Conservation (phyloP, 2,888 invertebrate species). For the Agrilus cyanescens region DNA sequence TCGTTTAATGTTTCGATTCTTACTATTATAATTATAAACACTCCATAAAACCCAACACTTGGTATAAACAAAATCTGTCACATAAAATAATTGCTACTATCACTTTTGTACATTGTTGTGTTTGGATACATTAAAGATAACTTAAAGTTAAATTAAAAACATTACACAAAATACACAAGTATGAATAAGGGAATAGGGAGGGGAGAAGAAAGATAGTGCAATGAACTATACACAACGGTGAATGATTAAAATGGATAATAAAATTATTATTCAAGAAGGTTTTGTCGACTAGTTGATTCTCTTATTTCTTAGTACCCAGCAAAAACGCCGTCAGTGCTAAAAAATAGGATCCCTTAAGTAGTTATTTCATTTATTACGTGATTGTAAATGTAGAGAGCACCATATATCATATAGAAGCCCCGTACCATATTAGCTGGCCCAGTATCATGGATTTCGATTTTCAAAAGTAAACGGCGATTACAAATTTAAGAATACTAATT, state of each 20-base stretch:
- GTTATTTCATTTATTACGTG: no score
- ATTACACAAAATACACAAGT: constrained; percentile 2
- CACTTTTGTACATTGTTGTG: background rate
- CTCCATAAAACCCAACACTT: constrained; percentile 38
- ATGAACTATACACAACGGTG: constrained; percentile 36
- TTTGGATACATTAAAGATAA: constrained; percentile 1
- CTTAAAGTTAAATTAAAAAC: background rate
- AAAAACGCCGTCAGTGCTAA: constrained; percentile 46
- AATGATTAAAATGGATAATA: constrained; percentile 9
- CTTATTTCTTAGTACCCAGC: constrained; percentile 7
- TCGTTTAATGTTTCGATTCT: no score
- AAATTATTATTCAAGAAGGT: no score
- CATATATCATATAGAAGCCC: no score
- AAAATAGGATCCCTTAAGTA: constrained; percentile 14
- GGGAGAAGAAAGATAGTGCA: constrained; percentile 24
- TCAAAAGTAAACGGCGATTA: no score
- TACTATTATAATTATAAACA: constrained; percentile 26
- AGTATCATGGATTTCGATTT: no score
- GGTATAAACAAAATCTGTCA: constrained; percentile 16
- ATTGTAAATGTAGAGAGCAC: no score
- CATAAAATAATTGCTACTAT: no score
- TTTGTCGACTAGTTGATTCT: no score
- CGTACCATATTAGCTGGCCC: no score
- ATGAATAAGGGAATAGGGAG: no score
- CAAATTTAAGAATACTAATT: no score